Conservation (phyloP, 2,113 vertebrate genomes). For the Orcinus orca region DNA sequence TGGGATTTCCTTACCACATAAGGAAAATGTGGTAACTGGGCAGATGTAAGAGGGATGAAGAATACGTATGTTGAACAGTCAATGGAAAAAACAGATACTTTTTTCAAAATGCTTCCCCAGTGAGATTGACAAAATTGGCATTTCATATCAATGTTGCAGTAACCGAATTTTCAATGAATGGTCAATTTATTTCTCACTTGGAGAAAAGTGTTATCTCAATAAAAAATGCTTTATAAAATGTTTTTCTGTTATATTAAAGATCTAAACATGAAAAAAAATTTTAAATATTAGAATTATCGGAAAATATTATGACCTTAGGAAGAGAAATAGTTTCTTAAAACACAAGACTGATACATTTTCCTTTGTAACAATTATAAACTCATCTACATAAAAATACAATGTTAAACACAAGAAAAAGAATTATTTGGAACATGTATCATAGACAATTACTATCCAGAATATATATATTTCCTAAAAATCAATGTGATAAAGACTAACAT, state of each 20-base stretch:
- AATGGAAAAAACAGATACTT: not conserved
- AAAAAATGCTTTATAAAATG: not conserved
- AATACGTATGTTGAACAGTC: not conserved
- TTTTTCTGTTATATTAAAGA: not conserved
- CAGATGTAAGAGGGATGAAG: not conserved
- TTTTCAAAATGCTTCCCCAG: not conserved
- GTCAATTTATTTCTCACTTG: not conserved
- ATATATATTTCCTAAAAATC: not conserved
- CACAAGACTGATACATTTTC: not conserved
- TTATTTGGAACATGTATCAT: not conserved
- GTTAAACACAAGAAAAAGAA: not conserved
- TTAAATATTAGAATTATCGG: not conserved
- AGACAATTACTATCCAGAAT: not conserved
- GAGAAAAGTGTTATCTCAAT: not conserved
- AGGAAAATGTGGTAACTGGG: not conserved
- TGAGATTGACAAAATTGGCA: not conserved
- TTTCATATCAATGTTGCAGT: not conserved
- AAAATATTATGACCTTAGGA: not conserved
- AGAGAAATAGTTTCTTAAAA: not conserved
- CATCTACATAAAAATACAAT: not conserved
- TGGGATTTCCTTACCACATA: fast-evolving
- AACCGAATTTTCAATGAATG: not conserved
- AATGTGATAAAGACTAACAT: not conserved
- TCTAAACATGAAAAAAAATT: not conserved
- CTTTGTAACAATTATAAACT: not conserved